These are phyloP conservation scores for Uria aalge DNA, from an alignment of 2,113 vertebrate genomes.

Conservation along the genomic window DNA sequence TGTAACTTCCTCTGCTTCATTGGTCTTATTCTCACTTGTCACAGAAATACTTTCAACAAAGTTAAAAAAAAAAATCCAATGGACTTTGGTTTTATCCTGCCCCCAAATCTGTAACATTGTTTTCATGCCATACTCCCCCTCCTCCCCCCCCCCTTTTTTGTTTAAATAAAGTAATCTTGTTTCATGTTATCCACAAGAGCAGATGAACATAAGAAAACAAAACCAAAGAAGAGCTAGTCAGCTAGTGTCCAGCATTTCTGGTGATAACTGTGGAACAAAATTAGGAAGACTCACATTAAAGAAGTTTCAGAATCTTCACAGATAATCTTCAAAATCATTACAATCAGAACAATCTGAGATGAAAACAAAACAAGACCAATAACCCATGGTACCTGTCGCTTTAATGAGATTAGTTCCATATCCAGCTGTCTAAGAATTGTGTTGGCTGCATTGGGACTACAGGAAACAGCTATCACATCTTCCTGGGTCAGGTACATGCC, in stretches of 20 bases:
- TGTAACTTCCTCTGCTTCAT: background rate
- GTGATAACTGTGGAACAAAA: conserved; percentile 34
- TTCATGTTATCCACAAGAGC: background rate
- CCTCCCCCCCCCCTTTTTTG: rapidly evolving
- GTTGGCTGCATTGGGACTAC: conserved; percentile 91
- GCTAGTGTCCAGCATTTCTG: background rate
- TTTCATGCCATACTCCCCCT: background rate
- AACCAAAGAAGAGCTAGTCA: background rate
- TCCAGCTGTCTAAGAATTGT: conserved; percentile 94
- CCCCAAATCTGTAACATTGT: background rate
- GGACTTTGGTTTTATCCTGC: background rate
- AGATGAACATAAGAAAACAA: background rate
- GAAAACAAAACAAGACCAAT: conserved; percentile 28
- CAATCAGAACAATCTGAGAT: conserved; percentile 46
- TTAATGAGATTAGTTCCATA: conserved; percentile 97
- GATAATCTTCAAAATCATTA: conserved; percentile 43
- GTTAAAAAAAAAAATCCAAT: background rate
- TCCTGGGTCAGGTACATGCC: conserved; percentile 98
- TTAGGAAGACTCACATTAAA: conserved; percentile 25
- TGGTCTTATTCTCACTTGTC: background rate
- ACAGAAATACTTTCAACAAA: background rate
- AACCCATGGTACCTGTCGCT: conserved; percentile 89
- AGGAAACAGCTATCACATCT: conserved; percentile 95
- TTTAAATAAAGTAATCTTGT: background rate
- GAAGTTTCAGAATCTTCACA: conserved; percentile 41